phyloP scores from a whole-genome alignment of 2,113 vertebrate genomes.

The Xenus cinereus region DNA sequence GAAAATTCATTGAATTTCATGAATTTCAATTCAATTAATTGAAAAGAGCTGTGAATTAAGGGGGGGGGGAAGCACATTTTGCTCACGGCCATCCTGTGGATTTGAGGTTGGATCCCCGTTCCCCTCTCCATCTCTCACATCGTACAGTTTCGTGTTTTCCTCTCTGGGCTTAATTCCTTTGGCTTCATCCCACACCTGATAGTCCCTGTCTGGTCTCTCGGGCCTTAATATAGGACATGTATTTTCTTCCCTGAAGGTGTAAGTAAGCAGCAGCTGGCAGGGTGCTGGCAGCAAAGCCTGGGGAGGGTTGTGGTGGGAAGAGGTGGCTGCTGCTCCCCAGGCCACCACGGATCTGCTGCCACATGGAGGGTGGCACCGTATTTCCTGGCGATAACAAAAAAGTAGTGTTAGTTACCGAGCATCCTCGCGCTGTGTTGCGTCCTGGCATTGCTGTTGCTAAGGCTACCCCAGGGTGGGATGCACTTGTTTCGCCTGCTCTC shows the following conservation, averaged over 20 bases:
- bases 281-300: neutral
- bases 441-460: neutral
- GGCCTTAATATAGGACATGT: neutral
- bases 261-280: no score
- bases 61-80: neutral
- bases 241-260: neutral
- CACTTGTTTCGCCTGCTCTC: neutral
- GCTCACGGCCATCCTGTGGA: neutral
- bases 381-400: neutral
- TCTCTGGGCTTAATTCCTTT: neutral
- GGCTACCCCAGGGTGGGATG: neutral
- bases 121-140: neutral
- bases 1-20: no score
- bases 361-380: accelerated
- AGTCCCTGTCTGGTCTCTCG: neutral
- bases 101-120: neutral
- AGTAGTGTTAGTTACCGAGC: accelerated
- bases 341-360: neutral
- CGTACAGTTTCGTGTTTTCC: neutral
- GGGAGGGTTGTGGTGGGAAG: neutral
- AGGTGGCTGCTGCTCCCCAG: neutral
- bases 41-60: neutral
- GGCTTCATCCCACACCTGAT: neutral
- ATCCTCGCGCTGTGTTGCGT: accelerated
- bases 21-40: no score